These are phyloP conservation scores for Physocephala rufipes DNA, from an alignment of 2,888 invertebrate species.

Conservation along the genomic window DNA sequence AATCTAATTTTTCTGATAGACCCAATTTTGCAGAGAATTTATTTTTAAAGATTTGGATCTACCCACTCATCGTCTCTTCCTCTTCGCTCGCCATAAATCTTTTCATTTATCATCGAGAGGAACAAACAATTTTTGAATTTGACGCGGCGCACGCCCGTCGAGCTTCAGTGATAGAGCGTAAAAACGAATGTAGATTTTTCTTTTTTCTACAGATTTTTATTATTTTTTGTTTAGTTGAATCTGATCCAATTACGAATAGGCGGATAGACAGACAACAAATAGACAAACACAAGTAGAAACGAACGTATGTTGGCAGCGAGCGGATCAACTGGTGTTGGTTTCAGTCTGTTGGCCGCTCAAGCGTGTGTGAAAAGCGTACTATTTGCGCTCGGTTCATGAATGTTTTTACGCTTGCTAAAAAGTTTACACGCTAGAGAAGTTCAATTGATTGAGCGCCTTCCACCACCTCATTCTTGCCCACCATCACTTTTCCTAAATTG, in stretches of 20 bases:
- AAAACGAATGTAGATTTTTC: conserved; percentile 45
- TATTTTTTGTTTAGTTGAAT: conserved; percentile 7
- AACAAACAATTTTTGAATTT: conserved; percentile 19
- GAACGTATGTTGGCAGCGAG: background rate
- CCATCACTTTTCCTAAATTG: no score
- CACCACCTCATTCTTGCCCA: no score
- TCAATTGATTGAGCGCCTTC: background rate
- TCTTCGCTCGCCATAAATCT: conserved; percentile 18
- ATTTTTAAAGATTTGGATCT: background rate
- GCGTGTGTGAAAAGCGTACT: conserved; percentile 41
- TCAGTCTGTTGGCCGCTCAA: conserved; percentile 49
- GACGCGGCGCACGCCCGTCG: conserved; percentile 37
- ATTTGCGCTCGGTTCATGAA: conserved; percentile 34
- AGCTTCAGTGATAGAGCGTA: conserved; percentile 59
- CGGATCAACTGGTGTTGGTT: conserved; percentile 43
- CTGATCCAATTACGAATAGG: background rate
- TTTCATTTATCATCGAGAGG: conserved; percentile 37
- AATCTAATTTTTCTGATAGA: no score
- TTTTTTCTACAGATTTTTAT: no score
- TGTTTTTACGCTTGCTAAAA: conserved; percentile 13
- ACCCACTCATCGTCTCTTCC: background rate
- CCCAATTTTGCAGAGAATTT: background rate
- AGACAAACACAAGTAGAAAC: background rate
- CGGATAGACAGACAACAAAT: background rate
- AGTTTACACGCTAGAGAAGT: background rate